phyloP scores from a whole-genome alignment of 1,140 invertebrate genomes.

The Drosophila guanche region DNA sequence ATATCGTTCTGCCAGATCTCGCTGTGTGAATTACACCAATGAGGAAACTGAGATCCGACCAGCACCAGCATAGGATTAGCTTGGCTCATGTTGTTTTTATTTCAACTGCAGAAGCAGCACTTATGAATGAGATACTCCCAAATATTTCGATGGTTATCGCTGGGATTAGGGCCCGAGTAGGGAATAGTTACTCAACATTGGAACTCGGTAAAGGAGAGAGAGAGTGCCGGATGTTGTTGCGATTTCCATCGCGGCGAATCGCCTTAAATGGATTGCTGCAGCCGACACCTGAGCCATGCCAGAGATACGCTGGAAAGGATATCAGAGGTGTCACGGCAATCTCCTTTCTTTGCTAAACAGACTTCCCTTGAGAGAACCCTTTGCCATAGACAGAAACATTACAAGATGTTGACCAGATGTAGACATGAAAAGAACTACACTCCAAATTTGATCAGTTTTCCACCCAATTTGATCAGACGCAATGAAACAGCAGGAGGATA shows the following conservation, averaged over 20 bases:
- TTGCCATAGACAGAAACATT: no score
- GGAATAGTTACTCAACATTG: conserved; percentile 5
- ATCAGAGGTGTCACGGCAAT: neutral
- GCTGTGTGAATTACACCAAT: conserved; percentile 17
- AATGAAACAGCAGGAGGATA: no score
- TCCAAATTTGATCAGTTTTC: no score
- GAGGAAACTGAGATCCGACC: conserved; percentile 12
- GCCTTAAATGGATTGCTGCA: conserved; percentile 3
- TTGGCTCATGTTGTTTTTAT: conserved; percentile 42
- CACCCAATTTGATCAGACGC: no score
- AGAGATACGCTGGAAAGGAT: neutral
- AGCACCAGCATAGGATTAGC: conserved; percentile 14
- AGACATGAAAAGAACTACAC: no score
- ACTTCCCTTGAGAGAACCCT: no score
- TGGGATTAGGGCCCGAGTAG: no score
- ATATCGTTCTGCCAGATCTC: conserved; percentile 44
- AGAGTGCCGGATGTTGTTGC: conserved; percentile 1
- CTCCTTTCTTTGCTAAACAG: neutral
- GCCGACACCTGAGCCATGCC: neutral
- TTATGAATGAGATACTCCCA: no score
- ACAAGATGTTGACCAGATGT: no score
- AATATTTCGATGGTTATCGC: neutral
- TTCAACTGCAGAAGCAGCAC: conserved; percentile 8
- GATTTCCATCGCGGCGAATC: neutral
- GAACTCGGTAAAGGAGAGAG: no score